Evolutionary conservation across 2,797 vertebrate genomes (phyloP).

Genomic region (Apogon hyalosoma): DNA sequence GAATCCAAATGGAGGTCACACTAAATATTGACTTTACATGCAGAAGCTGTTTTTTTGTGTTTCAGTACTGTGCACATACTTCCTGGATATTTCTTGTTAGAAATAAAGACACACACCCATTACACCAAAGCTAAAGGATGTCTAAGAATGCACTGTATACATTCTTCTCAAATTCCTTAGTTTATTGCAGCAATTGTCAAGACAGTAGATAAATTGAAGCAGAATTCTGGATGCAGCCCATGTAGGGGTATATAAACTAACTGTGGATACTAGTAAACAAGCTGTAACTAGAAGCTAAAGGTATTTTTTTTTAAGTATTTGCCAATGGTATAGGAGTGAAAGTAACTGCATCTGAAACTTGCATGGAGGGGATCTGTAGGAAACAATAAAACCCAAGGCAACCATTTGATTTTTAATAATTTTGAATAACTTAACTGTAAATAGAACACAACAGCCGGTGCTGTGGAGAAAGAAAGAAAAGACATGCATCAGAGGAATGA

Average conservation of each 20-base stretch:
- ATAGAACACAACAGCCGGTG: conserved; percentile 39
- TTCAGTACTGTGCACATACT: too few species aligned
- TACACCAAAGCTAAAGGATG: too few species aligned
- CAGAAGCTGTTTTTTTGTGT: too few species aligned
- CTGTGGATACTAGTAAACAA: conserved; percentile 30
- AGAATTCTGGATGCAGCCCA: too few species aligned
- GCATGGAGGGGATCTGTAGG: conserved; percentile 14
- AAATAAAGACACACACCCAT: too few species aligned
- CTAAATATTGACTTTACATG: too few species aligned
- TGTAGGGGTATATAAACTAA: conserved; percentile 24
- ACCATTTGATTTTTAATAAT: conserved; percentile 51
- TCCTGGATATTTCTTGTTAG: too few species aligned
- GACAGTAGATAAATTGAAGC: not conserved
- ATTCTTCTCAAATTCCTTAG: too few species aligned
- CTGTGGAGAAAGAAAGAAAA: conserved; percentile 27
- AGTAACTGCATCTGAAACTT: conserved; percentile 56
- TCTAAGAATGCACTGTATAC: too few species aligned
- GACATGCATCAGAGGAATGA: conserved; percentile 20
- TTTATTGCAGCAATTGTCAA: not conserved
- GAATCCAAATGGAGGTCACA: too few species aligned
- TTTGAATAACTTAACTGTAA: conserved; percentile 39
- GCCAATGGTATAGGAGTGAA: conserved; percentile 44
- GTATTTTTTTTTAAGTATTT: conserved; percentile 33
- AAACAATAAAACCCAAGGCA: conserved; percentile 54
- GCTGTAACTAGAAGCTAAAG: conserved; percentile 36